Percentiles rank a stretch among this genome's conserved stretches.
Conservation (phyloP, 2,888 invertebrate species). For the Disparrhopalites patrizii region DNA sequence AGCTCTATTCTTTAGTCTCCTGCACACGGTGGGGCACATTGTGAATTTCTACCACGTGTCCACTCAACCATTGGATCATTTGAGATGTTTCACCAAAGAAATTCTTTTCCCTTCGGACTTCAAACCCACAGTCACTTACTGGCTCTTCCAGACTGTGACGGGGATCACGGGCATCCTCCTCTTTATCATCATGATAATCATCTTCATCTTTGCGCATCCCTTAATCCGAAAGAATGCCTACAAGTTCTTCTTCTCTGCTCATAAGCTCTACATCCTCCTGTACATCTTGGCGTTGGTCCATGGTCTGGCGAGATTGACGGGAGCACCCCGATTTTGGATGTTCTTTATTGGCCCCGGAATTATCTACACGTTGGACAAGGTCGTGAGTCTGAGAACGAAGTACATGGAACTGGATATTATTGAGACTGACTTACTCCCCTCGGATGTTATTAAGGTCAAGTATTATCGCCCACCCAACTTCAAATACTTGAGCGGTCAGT, state of each 20-base stretch:
- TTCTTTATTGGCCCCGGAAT: constrained; percentile 89
- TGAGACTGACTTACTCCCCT: constrained; percentile 87
- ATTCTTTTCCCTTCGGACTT: constrained; percentile 91
- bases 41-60: constrained; percentile 97
- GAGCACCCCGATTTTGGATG: constrained; percentile 88
- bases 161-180: constrained; percentile 82
- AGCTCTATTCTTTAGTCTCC: constrained; percentile 83
- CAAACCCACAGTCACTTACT: constrained; percentile 87
- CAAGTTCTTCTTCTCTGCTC: constrained; percentile 92
- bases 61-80: constrained; percentile 87
- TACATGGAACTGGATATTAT: constrained; percentile 89
- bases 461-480: constrained; percentile 93
- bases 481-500: constrained; percentile 89
- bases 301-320: constrained; percentile 84
- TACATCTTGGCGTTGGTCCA: constrained; percentile 84
- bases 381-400: constrained; percentile 83
- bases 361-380: constrained; percentile 84
- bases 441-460: constrained; percentile 89
- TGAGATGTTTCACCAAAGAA: constrained; percentile 87
- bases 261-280: constrained; percentile 79
- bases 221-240: constrained; percentile 87
- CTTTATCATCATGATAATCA: constrained; percentile 87
- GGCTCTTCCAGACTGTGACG: constrained; percentile 92
- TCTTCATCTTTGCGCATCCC: constrained; percentile 95
- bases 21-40: constrained; percentile 91